These are phyloP conservation scores for Rhynchomys soricoides DNA, from an alignment of 2,113 vertebrate species.

Conservation along the genomic window DNA sequence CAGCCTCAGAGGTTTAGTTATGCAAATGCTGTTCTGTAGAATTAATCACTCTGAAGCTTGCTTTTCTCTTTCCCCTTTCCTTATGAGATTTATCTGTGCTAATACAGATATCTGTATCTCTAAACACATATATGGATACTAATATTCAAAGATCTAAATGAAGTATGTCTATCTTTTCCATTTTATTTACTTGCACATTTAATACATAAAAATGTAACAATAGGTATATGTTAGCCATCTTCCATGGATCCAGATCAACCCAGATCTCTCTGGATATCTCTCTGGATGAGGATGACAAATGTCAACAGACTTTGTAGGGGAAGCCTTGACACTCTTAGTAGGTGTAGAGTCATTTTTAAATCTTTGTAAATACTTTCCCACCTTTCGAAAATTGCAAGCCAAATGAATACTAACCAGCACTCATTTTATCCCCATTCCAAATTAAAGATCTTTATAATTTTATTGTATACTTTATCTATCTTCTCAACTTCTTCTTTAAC, in stretches of 20 bases:
- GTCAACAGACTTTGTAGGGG: neutral
- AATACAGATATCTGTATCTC: neutral
- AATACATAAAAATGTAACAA: neutral
- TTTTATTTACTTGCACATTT: neutral
- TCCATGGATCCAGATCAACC: neutral
- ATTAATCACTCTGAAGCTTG: neutral
- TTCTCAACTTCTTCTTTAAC: neutral
- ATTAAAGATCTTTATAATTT: neutral
- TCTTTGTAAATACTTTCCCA: neutral
- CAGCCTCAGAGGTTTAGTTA: neutral
- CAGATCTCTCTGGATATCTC: neutral
- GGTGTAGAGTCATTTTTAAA: neutral
- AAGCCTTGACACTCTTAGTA: neutral
- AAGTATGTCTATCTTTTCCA: neutral
- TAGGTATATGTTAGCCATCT: neutral
- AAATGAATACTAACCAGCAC: neutral
- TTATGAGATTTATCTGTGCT: neutral
- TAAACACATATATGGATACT: neutral
- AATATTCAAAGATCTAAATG: neutral
- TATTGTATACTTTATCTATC: neutral
- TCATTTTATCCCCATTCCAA: neutral
- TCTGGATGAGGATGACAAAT: neutral
- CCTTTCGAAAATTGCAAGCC: neutral
- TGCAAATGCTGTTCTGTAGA: neutral
- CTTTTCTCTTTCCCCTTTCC: neutral